A percentile compares a stretch with the other conserved stretches of the same genome.
These are phyloP conservation scores for Diaphora mendica DNA, from an alignment of 2,888 invertebrate species.

Conservation along the genomic window DNA sequence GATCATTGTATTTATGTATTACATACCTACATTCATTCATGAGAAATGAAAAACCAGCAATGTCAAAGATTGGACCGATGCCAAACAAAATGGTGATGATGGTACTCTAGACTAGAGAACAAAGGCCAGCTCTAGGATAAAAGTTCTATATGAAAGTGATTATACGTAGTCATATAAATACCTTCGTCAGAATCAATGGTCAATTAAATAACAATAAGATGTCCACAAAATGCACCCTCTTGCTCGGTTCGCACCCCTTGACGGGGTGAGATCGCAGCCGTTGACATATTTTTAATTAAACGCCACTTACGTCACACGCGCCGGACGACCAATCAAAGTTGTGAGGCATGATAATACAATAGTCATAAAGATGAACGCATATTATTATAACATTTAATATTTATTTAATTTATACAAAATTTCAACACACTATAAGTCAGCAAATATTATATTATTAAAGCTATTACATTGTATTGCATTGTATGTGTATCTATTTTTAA, in stretches of 20 bases:
- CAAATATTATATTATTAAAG: too few relatives aligned
- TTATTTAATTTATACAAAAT: too few relatives aligned
- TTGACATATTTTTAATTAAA: slow-evolving; percentile 83
- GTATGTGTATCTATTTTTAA: too few relatives aligned
- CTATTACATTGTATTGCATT: too few relatives aligned
- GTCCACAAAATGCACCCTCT: slow-evolving; percentile 26
- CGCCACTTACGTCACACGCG: slow-evolving; percentile 66
- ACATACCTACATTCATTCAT: too few relatives aligned
- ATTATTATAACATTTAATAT: background rate
- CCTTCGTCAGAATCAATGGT: background rate
- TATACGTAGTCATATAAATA: background rate
- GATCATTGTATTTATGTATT: too few relatives aligned
- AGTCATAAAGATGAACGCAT: too few relatives aligned
- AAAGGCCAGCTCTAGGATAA: background rate
- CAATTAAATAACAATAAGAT: slow-evolving; percentile 36
- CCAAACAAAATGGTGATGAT: too few relatives aligned
- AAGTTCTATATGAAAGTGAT: background rate
- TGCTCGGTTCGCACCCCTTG: slow-evolving; percentile 7
- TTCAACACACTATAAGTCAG: too few relatives aligned
- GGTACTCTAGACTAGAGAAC: too few relatives aligned
- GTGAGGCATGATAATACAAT: slow-evolving; percentile 10
- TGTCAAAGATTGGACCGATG: too few relatives aligned
- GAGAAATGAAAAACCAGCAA: too few relatives aligned
- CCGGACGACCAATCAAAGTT: slow-evolving; percentile 38
- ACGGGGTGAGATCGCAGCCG: slow-evolving; percentile 31